Evolutionary conservation across 92 coral and sea anemone genomes (phyloP).

Genomic region (Blastomussa wellsi): DNA sequence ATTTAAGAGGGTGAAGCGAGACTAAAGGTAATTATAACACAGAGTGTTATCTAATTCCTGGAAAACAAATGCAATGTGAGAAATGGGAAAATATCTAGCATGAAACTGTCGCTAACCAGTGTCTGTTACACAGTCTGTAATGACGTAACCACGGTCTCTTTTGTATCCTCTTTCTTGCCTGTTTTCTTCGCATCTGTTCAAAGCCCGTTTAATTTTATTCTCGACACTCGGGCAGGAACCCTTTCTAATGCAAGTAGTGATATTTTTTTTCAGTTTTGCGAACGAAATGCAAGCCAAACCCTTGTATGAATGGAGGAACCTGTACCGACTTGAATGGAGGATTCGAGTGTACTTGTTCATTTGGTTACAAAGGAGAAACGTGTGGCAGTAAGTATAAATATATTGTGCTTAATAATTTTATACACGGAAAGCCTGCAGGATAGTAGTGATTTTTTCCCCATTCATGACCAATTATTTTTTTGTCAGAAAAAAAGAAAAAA

Average conservation of each 20-base stretch:
- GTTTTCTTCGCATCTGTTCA: not conserved
- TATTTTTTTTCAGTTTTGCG: slow-evolving; percentile 57
- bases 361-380: slow-evolving; percentile 85
- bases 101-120: too few relatives aligned
- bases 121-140: too few relatives aligned
- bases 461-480: not conserved
- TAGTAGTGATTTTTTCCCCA: not conserved
- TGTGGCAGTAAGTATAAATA: slow-evolving; percentile 68
- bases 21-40: not conserved
- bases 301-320: slow-evolving; percentile 89
- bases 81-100: too few relatives aligned
- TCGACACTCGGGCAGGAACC: not conserved
- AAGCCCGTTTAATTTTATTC: not conserved
- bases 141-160: not conserved
- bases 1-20: not conserved
- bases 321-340: slow-evolving; percentile 87
- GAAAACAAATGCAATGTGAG: too few relatives aligned
- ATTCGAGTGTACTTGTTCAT: slow-evolving; percentile 88
- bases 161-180: not conserved
- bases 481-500: too few relatives aligned
- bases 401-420: not conserved
- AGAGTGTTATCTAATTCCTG: too few relatives aligned
- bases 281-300: slow-evolving; percentile 83
- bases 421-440: not conserved
- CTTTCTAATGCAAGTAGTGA: not conserved